Base-by-base conservation (phyloP, 2,888 invertebrate genomes). In the Phragmatobia fuliginosa region DNA sequence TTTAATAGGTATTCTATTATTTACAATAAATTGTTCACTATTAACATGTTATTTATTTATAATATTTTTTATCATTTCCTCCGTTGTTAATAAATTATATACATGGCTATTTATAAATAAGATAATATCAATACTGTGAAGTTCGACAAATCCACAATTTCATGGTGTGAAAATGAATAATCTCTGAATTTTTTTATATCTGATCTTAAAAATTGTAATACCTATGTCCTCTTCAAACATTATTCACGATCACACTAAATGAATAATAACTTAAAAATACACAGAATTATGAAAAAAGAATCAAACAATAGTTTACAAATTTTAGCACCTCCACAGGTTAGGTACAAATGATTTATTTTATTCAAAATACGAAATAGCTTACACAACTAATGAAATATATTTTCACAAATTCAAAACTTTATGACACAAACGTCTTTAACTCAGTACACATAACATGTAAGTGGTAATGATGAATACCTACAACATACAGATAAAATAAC, bases 21-120 rank as follows among this genome's bases (percentile, higher is more conserved):
- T 93, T 95, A 95, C 95, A 95, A 93, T 94, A 94, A 94, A 94
- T 94, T 94, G 94, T 94, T 94, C 92, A 90, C 94, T 95, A 95
- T 94, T 94, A 95, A 95, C 94, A 95, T 92, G 91, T 93, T 94
- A 93, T 94, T 94, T 94, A 94, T 94, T 82, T 81, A 93, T 92
- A 92, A 90, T 90, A 90, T 85, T 88, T 38, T 87, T 90, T 86
- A 87, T 91, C 88, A 90, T 92, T 93, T 88, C 93, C 89, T 94
- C 91, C 88, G 90, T 93, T 93, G 93, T 94, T 94, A 94, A 94
- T 95, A 94, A 94, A 94, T 93, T 94, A 95, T 95, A 90, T 95
- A 95, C 94, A 95, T 88, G 90, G 91, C 92, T 94, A 94, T 94
- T 93, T 94, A 94, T 94, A 94, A 94, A 93, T 94, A 91, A 94